These are phyloP conservation scores for Poeciliopsis occidentalis DNA, from an alignment of 2,113 vertebrate species.

Conservation along the genomic window DNA sequence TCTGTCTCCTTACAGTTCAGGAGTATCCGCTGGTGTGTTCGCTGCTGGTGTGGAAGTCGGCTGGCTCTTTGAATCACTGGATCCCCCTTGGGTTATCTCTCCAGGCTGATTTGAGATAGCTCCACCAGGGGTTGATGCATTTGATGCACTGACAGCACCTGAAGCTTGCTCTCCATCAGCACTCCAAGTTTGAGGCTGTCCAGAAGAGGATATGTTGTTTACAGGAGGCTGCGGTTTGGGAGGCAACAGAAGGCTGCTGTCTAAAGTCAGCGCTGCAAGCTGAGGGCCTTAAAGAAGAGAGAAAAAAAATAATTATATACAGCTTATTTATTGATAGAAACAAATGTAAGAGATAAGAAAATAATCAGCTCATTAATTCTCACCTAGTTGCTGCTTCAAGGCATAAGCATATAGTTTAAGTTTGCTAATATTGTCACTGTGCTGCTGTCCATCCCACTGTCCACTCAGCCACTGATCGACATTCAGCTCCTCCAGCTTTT, in stretches of 20 bases:
- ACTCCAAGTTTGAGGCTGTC: constrained; percentile 59
- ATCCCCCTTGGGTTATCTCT: constrained; percentile 78
- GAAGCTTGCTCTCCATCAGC: constrained; percentile 77
- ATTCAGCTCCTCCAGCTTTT: constrained; percentile 84
- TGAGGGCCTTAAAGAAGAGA: constrained; percentile 84
- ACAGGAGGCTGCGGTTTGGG: constrained; percentile 83
- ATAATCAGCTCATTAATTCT: constrained; percentile 28
- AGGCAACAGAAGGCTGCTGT: constrained; percentile 89
- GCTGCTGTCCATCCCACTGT: constrained; percentile 88
- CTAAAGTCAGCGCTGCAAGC: constrained; percentile 88
- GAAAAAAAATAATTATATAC: not conserved
- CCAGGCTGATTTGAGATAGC: constrained; percentile 66
- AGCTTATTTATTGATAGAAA: not conserved
- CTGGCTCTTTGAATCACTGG: constrained; percentile 78
- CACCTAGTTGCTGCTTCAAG: constrained; percentile 93
- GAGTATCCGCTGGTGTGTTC: constrained; percentile 66
- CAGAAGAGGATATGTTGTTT: constrained; percentile 57
- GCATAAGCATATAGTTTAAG: constrained; percentile 93
- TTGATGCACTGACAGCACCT: constrained; percentile 68
- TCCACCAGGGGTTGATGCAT: constrained; percentile 67
- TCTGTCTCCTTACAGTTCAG: constrained; percentile 71
- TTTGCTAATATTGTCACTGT: constrained; percentile 92
- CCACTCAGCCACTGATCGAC: constrained; percentile 91
- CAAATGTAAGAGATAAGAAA: not conserved
- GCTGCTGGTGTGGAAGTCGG: constrained; percentile 77